These are phyloP conservation scores for Altica lythri DNA, from an alignment of 2,888 invertebrate species.

Conservation along the genomic window DNA sequence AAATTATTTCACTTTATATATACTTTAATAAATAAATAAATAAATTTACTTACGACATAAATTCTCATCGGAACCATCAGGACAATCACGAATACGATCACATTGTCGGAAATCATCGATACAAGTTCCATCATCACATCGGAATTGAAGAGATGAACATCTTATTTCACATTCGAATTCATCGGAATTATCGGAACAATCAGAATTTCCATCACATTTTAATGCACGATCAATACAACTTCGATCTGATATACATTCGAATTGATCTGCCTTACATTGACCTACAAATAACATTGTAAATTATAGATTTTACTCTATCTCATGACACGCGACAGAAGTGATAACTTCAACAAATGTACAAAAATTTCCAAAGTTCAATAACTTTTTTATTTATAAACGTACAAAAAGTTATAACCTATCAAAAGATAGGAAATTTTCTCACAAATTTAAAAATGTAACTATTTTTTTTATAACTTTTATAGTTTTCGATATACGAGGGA, in stretches of 20 bases:
- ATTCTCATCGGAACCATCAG: constrained; percentile 66
- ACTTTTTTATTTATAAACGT: too few relatives aligned
- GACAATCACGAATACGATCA: constrained; percentile 62
- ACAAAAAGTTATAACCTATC: too few relatives aligned
- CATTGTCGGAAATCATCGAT: constrained; percentile 62
- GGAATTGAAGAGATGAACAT: constrained; percentile 63
- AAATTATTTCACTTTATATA: not conserved
- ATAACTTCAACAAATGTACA: too few relatives aligned
- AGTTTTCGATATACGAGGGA: too few relatives aligned
- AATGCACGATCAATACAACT: constrained; percentile 62
- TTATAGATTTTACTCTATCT: too few relatives aligned
- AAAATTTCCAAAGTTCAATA: too few relatives aligned
- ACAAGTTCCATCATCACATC: constrained; percentile 66
- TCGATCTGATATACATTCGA: constrained; percentile 64
- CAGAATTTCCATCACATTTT: constrained; percentile 64
- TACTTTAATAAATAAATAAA: not conserved
- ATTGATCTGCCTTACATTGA: constrained; percentile 67
- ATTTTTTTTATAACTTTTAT: too few relatives aligned
- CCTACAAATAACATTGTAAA: constrained; percentile 25
- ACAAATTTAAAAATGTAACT: too few relatives aligned
- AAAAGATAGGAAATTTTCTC: too few relatives aligned
- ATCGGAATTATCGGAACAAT: constrained; percentile 66
- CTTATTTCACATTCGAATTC: constrained; percentile 59
- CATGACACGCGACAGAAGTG: too few relatives aligned
- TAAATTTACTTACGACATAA: constrained; percentile 62